phyloP scores from a whole-genome alignment of 1,140 invertebrate species.

The Listronotus oregonensis region DNA sequence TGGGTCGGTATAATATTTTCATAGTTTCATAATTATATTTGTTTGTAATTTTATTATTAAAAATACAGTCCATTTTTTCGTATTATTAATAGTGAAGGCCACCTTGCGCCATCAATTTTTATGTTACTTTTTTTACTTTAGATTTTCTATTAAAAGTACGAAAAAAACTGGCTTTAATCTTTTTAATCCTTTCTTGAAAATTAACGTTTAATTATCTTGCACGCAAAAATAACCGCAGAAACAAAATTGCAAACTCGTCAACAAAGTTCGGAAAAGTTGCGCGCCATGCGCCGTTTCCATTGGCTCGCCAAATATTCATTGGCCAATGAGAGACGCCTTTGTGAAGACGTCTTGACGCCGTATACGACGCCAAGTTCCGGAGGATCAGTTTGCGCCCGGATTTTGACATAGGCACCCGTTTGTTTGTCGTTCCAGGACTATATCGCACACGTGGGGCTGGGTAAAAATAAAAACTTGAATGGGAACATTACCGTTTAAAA shows the following conservation, averaged over 20 bases:
- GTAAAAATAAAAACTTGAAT: not conserved
- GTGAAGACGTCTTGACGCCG: conserved; percentile 26
- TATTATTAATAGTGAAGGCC: no score
- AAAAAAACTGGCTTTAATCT: not conserved
- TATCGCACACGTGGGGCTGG: conserved; percentile 29
- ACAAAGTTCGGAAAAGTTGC: conserved; percentile 35
- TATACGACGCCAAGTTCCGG: conserved; percentile 26
- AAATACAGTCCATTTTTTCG: no score
- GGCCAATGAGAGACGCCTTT: conserved; percentile 28
- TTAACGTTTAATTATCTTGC: not conserved
- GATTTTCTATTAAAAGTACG: no score
- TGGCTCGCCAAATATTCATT: conserved; percentile 20
- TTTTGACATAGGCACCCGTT: not conserved
- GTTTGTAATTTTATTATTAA: no score
- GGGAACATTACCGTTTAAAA: not conserved
- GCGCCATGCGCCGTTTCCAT: conserved; percentile 24
- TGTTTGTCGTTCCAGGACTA: conserved; percentile 2
- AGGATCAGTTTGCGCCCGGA: conserved; percentile 36
- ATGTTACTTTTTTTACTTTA: no score
- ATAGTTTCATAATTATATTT: no score
- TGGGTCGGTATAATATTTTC: no score
- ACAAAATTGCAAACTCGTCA: conserved; percentile 21
- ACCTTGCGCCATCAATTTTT: no score
- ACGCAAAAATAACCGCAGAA: conserved; percentile 3
- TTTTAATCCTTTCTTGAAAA: not conserved